Base-by-base conservation (phyloP, 2,888 invertebrate genomes). In the Adela reaumurella region DNA sequence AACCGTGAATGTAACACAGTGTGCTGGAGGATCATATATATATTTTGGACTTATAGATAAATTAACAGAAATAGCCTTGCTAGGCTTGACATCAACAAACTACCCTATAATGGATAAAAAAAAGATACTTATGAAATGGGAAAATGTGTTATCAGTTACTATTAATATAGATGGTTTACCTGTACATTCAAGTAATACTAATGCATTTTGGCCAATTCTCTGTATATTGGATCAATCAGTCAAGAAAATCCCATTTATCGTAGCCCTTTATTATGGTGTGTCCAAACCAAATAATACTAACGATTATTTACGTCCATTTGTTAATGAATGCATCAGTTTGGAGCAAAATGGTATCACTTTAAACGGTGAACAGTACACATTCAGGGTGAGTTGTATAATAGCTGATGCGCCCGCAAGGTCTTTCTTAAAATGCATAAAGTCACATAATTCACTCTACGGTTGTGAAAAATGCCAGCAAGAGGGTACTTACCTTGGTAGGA, bases 351-450 rank as follows among this genome's bases (percentile, higher is more conserved):
- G 49, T 42, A 19, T 49, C 11, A 19, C 41, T 29, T 19, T 49
- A 45, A 19, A 45, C 45, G 42, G 16, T 18, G 29, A 28, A 24
- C 20, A 48, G 24, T 48, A 17, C 29, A 28, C 2, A 14, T 48
- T 48, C 44, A 44, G 29, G 44, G 19, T 45, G 35, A 49, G 49
- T 28, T 49, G 49, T 29, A 41, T 49, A 4, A 45, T 49, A 24
- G 49, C 49, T 16, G 49, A 46, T 41, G 49, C 49, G 43, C 49
- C 43, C 4, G 46, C 46, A 20, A 49, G 51, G 35, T 17, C 49
- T 17, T 51, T 51, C 47, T 17, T 51, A 17, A 51, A 51, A 49
- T 43, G 51, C 46, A 48, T 51, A 29, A 51, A 49, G 17, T 51
- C 49, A 10, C 51, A 51, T 44, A 51, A 51, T 47, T 51, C 51